phyloP scores from a whole-genome alignment of 2,888 invertebrate species.

The Cantharis rufa region DNA sequence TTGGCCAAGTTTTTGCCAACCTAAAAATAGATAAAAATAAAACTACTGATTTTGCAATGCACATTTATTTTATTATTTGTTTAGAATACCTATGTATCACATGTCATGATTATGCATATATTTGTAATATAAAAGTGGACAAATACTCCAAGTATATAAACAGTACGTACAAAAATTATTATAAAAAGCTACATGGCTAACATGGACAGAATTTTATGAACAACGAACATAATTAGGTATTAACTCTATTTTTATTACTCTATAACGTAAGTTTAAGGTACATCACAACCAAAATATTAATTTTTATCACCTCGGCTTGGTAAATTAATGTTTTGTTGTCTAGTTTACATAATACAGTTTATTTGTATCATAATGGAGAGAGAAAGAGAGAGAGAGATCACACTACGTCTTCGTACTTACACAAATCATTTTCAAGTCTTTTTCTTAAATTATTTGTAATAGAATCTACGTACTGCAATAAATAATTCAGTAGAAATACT shows the following conservation, averaged over 20 bases:
- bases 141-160: constrained; percentile 39
- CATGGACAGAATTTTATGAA: constrained; percentile 45
- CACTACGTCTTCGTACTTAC: constrained; percentile 16
- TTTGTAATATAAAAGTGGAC: constrained; percentile 48
- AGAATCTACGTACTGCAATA: not conserved
- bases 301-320: constrained; percentile 1
- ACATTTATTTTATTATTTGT: constrained; percentile 38
- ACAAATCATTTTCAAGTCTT: constrained; percentile 2
- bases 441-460: not conserved
- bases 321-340: constrained; percentile 14
- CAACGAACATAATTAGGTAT: constrained; percentile 14
- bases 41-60: not conserved
- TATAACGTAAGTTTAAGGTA: not conserved
- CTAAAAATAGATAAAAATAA: no score
- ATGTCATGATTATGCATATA: constrained; percentile 53
- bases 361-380: no score
- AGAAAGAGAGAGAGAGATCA: constrained; percentile 17
- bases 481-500: constrained; percentile 16
- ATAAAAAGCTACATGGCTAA: constrained; percentile 54
- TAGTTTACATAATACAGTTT: not conserved
- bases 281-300: constrained; percentile 4
- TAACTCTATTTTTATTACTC: constrained; percentile 11
- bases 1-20: no score
- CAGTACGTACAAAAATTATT: constrained; percentile 49
- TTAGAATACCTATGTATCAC: constrained; percentile 54